A percentile compares a stretch with the other conserved stretches of the same genome.
phyloP scores from a whole-genome alignment of 2,113 vertebrate genomes.

The Setophaga kirtlandii region DNA sequence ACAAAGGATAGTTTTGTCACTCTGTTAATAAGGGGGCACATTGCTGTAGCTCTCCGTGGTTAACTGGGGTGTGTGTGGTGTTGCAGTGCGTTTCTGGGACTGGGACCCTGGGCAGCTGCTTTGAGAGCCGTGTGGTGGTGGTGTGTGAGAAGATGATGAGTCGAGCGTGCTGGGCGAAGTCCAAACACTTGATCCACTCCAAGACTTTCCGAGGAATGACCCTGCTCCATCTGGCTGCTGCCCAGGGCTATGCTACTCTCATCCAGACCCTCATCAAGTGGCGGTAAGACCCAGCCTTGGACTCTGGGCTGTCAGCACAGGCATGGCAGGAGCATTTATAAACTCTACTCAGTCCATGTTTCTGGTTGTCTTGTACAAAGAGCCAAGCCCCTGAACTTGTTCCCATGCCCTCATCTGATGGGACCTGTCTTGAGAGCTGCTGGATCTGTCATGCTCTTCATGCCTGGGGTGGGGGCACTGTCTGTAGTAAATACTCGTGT shows the following conservation, averaged over 20 bases:
- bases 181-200: constrained; percentile 98
- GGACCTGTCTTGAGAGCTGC: neutral
- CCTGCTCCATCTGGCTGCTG: constrained; percentile 93
- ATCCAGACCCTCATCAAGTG: constrained; percentile 99
- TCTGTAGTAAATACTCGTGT: neutral
- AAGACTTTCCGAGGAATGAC: constrained; percentile 99
- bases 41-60: no score
- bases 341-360: neutral
- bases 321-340: neutral
- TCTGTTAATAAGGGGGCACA: no score
- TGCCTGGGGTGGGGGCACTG: neutral
- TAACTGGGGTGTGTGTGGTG: neutral
- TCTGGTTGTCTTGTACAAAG: neutral
- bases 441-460: neutral
- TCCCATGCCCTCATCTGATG: neutral
- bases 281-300: constrained; percentile 82
- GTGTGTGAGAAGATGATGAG: constrained; percentile 99
- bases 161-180: constrained; percentile 97
- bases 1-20: no score
- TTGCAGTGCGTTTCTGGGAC: constrained; percentile 82
- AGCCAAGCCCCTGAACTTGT: neutral
- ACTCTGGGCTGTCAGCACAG: neutral
- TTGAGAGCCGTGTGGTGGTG: constrained; percentile 96
- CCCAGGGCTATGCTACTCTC: constrained; percentile 96
- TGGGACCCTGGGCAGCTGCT: constrained; percentile 90